Conservation (phyloP, 2,113 vertebrate genomes). For the Sinosuthora webbiana region DNA sequence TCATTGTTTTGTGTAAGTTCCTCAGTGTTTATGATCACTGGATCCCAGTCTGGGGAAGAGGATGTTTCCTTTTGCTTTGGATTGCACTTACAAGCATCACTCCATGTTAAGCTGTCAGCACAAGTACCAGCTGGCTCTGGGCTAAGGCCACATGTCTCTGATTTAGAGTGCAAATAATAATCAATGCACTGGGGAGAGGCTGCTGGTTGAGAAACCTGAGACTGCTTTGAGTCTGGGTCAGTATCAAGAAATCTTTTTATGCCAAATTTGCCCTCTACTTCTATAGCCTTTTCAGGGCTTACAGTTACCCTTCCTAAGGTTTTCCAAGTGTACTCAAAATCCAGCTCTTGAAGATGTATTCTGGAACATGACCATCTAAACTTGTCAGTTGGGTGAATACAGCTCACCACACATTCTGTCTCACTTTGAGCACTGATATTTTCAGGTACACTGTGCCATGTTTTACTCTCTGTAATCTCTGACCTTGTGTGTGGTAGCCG, state of each 20-base stretch:
- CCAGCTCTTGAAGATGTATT: constrained; percentile 30
- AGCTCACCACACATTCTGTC: neutral
- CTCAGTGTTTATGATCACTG: neutral
- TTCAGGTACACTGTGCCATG: constrained; percentile 60
- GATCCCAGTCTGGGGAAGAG: neutral
- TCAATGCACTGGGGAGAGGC: neutral
- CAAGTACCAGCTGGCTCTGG: neutral
- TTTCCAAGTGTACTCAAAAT: constrained; percentile 2
- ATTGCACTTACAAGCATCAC: neutral
- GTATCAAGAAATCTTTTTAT: neutral
- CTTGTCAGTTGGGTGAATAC: neutral
- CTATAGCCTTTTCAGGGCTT: neutral
- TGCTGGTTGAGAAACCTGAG: neutral
- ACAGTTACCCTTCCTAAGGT: neutral
- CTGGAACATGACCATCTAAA: constrained; percentile 52
- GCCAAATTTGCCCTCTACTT: neutral
- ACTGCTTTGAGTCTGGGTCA: neutral
- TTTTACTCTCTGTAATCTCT: constrained; percentile 10
- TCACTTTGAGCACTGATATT: constrained; percentile 27
- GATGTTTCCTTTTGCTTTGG: neutral
- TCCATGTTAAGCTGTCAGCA: neutral
- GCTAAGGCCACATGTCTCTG: neutral
- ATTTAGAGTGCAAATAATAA: neutral
- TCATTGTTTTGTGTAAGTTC: neutral
- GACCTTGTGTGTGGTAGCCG: neutral